These are phyloP conservation scores for Tylochromis polylepis DNA, from an alignment of 2,113 vertebrate genomes.

Conservation along the genomic window DNA sequence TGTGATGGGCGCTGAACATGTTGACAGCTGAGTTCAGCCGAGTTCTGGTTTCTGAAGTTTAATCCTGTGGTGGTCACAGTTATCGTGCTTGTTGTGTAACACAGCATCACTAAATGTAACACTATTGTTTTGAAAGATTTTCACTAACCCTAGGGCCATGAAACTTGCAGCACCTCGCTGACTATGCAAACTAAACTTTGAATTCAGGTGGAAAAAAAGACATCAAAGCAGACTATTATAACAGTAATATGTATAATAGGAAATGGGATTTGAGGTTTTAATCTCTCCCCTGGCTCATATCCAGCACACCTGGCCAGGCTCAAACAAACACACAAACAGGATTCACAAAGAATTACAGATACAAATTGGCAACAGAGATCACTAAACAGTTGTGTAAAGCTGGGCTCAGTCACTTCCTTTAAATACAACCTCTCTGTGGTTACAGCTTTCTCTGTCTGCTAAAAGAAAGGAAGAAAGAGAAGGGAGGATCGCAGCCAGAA, in stretches of 20 bases:
- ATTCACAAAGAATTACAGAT: slow-evolving; percentile 61
- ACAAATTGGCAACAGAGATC: slow-evolving; percentile 65
- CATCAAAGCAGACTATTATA: slow-evolving; percentile 58
- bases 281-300: slow-evolving; percentile 39
- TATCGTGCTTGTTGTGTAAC: neutral
- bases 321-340: slow-evolving; percentile 69
- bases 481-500: slow-evolving; percentile 39
- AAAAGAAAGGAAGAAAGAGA: slow-evolving; percentile 43
- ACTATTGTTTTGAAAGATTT: slow-evolving; percentile 7
- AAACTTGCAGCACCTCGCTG: slow-evolving; percentile 5
- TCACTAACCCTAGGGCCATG: slow-evolving; percentile 23
- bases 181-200: slow-evolving; percentile 41
- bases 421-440: slow-evolving; percentile 50
- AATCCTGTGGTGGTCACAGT: neutral
- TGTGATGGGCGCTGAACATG: neutral
- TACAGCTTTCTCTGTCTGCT: slow-evolving; percentile 44
- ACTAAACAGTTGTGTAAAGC: slow-evolving; percentile 60
- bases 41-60: neutral
- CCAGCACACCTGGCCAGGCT: slow-evolving; percentile 67
- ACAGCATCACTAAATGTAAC: neutral
- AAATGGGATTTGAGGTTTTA: slow-evolving; percentile 64
- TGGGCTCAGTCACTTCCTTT: slow-evolving; percentile 61
- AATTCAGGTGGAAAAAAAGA: slow-evolving; percentile 23
- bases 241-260: slow-evolving; percentile 55
- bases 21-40: neutral